phyloP scores from a whole-genome alignment of 2,888 invertebrate species.

The Eugnorisma glareosa region DNA sequence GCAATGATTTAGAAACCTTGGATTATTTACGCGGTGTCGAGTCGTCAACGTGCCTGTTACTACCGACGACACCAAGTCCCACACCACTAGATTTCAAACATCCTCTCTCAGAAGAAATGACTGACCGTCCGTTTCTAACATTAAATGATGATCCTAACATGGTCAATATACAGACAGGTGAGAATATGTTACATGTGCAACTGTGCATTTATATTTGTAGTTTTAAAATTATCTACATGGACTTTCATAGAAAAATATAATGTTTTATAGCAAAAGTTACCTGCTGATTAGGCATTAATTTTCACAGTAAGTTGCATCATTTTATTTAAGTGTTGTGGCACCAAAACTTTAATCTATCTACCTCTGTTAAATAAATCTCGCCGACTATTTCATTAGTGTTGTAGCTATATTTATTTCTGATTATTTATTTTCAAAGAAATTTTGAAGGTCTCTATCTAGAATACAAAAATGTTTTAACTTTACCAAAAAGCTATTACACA shows the following conservation, averaged over 20 bases:
- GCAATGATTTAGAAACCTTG: constrained; percentile 80
- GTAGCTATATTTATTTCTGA: neutral
- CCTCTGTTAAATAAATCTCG: neutral
- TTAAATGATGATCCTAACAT: constrained; percentile 81
- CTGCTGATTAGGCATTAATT: constrained; percentile 20
- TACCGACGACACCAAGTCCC: constrained; percentile 91
- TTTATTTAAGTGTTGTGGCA: neutral
- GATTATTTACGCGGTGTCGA: constrained; percentile 91
- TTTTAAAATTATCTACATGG: neutral
- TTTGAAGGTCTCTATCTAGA: neutral
- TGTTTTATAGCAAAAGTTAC: neutral
- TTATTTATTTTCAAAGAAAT: neutral
- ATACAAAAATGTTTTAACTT: neutral
- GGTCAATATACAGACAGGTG: constrained; percentile 82
- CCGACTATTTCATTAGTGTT: neutral
- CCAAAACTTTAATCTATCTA: neutral
- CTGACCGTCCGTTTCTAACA: constrained; percentile 84
- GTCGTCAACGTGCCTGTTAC: constrained; percentile 92
- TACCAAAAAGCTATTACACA: neutral
- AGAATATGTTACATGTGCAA: constrained; percentile 29
- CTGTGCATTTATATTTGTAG: neutral
- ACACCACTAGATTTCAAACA: constrained; percentile 91
- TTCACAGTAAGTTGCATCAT: constrained; percentile 12
- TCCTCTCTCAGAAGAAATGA: constrained; percentile 90
- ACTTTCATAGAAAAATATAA: neutral